A percentile compares a stretch with the other conserved stretches of the same genome.
Evolutionary conservation across 2,888 invertebrate species (phyloP).

Genomic region (Drosophila mettleri): DNA sequence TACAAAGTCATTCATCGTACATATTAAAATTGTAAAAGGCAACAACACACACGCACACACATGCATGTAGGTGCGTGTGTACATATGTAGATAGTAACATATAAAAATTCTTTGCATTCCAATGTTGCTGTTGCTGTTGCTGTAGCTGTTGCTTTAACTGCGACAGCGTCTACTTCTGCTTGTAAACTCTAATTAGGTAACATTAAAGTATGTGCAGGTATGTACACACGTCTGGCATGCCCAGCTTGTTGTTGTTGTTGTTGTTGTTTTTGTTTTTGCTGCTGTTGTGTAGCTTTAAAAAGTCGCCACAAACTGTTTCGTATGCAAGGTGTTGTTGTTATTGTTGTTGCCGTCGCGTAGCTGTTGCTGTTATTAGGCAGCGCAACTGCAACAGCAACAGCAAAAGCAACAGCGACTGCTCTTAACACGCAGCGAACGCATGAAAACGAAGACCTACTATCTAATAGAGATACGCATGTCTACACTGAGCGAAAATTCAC

Average conservation of each 20-base stretch:
- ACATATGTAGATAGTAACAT: slow-evolving; percentile 67
- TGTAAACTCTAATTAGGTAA: slow-evolving; percentile 79
- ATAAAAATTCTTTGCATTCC: slow-evolving; percentile 79
- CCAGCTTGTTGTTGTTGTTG: slow-evolving; percentile 19
- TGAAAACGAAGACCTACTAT: slow-evolving; percentile 59
- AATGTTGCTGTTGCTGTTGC: slow-evolving; percentile 61
- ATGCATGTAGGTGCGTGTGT: slow-evolving; percentile 11
- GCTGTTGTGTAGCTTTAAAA: slow-evolving; percentile 48
- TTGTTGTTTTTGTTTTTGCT: slow-evolving; percentile 11
- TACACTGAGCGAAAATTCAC: slow-evolving; percentile 45
- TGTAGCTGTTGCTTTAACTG: slow-evolving; percentile 57
- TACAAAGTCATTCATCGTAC: slow-evolving; percentile 79
- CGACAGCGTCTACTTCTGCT: slow-evolving; percentile 68
- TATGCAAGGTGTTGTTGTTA: slow-evolving; percentile 54
- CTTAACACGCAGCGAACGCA: slow-evolving; percentile 57
- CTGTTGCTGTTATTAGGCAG: slow-evolving; percentile 55
- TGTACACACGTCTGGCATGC: slow-evolving; percentile 58
- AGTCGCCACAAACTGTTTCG: slow-evolving; percentile 42
- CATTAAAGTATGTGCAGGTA: slow-evolving; percentile 75
- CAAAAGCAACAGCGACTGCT: slow-evolving; percentile 25
- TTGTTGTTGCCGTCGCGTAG: slow-evolving; percentile 16
- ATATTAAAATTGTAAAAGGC: slow-evolving; percentile 73
- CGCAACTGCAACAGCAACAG: slow-evolving; percentile 19
- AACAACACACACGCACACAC: slow-evolving; percentile 28
- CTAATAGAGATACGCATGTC: slow-evolving; percentile 54